Conservation (phyloP, 2,113 vertebrate genomes). For the Lepidiolamprologus cunningtoni region DNA sequence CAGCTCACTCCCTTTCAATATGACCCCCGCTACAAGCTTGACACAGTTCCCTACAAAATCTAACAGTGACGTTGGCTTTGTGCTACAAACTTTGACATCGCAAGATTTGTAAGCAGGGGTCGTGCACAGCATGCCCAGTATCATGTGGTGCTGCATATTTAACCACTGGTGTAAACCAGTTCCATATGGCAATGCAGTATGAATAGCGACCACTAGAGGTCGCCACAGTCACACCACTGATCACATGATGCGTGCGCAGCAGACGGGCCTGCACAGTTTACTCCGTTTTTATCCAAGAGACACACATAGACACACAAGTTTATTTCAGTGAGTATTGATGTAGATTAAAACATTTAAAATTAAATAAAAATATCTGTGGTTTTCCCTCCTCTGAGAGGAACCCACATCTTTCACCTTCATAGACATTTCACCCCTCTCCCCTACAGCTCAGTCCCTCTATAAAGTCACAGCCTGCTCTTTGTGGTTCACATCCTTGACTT, state of each 20-base stretch:
- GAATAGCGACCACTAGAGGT: constrained; percentile 29
- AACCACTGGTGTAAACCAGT: constrained; percentile 61
- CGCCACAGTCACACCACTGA: constrained; percentile 39
- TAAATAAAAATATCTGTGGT: background rate
- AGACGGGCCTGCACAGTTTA: background rate
- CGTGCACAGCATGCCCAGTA: constrained; percentile 60
- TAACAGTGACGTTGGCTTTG: constrained; percentile 17
- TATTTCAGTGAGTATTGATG: background rate
- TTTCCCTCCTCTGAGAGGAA: background rate
- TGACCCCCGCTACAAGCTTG: constrained; percentile 7
- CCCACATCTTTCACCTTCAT: constrained; percentile 29
- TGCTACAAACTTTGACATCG: constrained; percentile 23
- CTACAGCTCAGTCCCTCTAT: constrained; percentile 1
- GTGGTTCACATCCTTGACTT: constrained; percentile 54
- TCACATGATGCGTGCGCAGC: background rate
- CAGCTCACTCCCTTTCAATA: background rate
- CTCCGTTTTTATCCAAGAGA: background rate
- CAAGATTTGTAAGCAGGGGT: constrained; percentile 41
- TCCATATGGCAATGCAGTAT: constrained; percentile 44
- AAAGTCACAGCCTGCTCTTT: constrained; percentile 41
- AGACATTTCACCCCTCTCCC: background rate
- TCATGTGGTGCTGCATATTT: constrained; percentile 49
- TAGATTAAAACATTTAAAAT: background rate
- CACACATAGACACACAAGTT: background rate
- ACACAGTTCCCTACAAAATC: constrained; percentile 16